Conservation (phyloP, 2,797 vertebrate genomes). For the Chloroceryle inda region DNA sequence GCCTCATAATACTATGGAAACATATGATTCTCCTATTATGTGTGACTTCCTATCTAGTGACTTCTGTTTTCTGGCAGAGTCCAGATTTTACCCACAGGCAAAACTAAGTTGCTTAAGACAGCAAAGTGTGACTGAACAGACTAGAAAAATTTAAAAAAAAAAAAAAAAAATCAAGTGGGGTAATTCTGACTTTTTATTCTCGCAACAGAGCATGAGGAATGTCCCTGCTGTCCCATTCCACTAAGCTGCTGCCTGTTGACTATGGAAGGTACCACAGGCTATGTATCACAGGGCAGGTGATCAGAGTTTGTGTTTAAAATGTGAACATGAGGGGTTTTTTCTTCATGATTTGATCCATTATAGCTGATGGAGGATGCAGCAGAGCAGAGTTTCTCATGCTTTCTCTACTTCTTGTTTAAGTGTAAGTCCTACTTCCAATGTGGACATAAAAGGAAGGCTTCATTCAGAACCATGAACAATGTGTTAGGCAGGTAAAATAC, state of each 20-base stretch:
- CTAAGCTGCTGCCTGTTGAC: background rate
- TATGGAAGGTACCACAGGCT: background rate
- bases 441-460: background rate
- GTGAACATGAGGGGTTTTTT: rapidly evolving
- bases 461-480: background rate
- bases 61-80: slow-evolving; percentile 61
- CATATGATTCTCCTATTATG: slow-evolving; percentile 38
- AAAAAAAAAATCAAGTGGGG: background rate
- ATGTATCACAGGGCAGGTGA: background rate
- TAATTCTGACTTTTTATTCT: background rate
- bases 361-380: background rate
- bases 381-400: background rate
- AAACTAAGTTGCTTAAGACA: slow-evolving; percentile 40
- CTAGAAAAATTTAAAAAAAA: background rate
- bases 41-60: slow-evolving; percentile 56
- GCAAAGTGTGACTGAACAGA: background rate
- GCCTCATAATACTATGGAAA: slow-evolving; percentile 42
- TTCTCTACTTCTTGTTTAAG: background rate
- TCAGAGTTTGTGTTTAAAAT: background rate
- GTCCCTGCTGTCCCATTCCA: background rate
- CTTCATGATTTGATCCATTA: background rate
- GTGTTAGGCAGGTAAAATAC: background rate
- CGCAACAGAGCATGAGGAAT: background rate
- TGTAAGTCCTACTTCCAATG: background rate
- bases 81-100: slow-evolving; percentile 34